phyloP scores from a whole-genome alignment of 2,797 vertebrate genomes.

The Eutrigla gurnardus region DNA sequence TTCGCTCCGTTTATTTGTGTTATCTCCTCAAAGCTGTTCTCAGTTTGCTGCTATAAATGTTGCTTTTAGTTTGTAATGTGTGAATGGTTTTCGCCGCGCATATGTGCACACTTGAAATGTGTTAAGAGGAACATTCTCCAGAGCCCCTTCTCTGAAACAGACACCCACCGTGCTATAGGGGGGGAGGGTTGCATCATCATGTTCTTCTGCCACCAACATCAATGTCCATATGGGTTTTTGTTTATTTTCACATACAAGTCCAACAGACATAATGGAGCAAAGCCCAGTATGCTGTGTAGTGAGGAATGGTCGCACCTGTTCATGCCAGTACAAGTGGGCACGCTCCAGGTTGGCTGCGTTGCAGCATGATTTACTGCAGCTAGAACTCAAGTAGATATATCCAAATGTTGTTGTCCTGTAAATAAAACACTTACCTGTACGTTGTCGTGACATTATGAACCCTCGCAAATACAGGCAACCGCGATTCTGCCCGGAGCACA shows the following conservation, averaged over 20 bases:
- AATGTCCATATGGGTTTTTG: slow-evolving; percentile 29
- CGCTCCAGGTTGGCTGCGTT: slow-evolving; percentile 42
- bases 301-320: slow-evolving; percentile 33
- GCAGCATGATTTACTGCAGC: slow-evolving; percentile 88
- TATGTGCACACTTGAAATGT: slow-evolving; percentile 84
- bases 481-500: slow-evolving; percentile 3
- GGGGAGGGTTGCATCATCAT: slow-evolving; percentile 3
- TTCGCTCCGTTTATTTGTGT: slow-evolving; percentile 88
- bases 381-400: slow-evolving; percentile 89
- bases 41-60: slow-evolving; percentile 93
- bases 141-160: slow-evolving; percentile 81
- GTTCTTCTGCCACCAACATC: slow-evolving; percentile 37
- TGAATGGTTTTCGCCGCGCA: slow-evolving; percentile 83
- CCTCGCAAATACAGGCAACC: slow-evolving; percentile 8
- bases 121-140: slow-evolving; percentile 80
- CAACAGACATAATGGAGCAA: slow-evolving; percentile 44
- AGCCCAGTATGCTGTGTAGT: slow-evolving; percentile 43
- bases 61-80: slow-evolving; percentile 89
- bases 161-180: slow-evolving; percentile 83
- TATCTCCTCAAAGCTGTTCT: slow-evolving; percentile 86
- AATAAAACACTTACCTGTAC: slow-evolving; percentile 71
- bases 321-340: slow-evolving; percentile 23
- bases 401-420: slow-evolving; percentile 76
- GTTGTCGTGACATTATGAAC: slow-evolving; percentile 43
- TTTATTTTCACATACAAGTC: slow-evolving; percentile 57